phyloP scores from a whole-genome alignment of 2,888 invertebrate species.

The Amorpha juglandis region DNA sequence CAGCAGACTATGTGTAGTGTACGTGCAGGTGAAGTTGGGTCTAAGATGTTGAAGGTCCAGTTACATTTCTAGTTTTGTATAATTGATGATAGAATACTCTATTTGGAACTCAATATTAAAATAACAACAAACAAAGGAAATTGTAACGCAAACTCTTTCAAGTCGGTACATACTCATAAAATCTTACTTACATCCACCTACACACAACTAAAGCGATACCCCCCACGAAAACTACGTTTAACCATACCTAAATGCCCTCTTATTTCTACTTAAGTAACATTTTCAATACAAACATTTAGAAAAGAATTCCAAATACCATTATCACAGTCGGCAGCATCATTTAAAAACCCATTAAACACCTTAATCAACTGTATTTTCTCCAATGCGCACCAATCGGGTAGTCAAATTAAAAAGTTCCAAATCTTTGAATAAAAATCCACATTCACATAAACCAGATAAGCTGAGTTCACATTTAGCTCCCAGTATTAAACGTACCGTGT shows the following conservation, averaged over 20 bases:
- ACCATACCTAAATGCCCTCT: neutral
- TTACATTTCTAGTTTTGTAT: no score
- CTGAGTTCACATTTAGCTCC: constrained; percentile 55
- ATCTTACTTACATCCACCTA: no score
- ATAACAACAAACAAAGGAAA: no score
- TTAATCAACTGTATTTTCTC: constrained; percentile 48
- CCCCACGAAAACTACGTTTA: neutral
- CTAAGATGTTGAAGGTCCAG: no score
- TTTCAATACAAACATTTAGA: neutral
- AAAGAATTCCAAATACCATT: constrained; percentile 12
- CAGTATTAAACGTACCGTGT: constrained; percentile 42
- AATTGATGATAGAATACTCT: no score
- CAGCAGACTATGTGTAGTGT: no score
- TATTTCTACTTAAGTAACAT: neutral
- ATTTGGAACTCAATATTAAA: no score
- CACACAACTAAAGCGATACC: no score
- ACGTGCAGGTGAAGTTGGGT: no score
- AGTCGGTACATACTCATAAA: no score
- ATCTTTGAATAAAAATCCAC: constrained; percentile 53
- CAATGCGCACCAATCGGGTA: constrained; percentile 44
- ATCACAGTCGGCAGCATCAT: constrained; percentile 32
- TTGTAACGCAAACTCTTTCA: no score
- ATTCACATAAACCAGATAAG: constrained; percentile 66
- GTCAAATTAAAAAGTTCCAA: constrained; percentile 48
- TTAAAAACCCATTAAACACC: constrained; percentile 38